Percentiles rank a stretch among this genome's conserved stretches.
Evolutionary conservation across 2,113 vertebrate genomes (phyloP).

Genomic region (Chunga burmeisteri): DNA sequence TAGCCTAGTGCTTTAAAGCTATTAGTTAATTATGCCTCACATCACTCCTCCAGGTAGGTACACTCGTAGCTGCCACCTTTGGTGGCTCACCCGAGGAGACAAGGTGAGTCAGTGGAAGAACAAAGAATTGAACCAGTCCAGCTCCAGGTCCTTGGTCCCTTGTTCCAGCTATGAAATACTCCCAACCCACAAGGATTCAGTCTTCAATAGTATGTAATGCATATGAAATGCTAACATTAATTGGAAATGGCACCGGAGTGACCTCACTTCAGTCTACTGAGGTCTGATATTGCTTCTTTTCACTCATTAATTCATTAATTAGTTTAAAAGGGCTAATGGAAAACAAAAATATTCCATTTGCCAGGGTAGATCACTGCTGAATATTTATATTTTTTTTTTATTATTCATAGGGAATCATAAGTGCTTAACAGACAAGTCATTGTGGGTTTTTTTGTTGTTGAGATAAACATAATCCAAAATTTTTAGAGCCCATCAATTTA

Average conservation of each 20-base stretch:
- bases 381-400: slow-evolving; percentile 63
- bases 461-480: neutral
- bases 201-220: slow-evolving; percentile 34
- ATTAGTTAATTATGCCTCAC: slow-evolving; percentile 22
- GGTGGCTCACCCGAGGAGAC: neutral
- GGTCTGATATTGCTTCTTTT: slow-evolving; percentile 58
- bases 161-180: neutral
- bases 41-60: neutral
- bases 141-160: neutral
- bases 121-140: neutral
- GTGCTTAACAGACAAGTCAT: slow-evolving; percentile 12
- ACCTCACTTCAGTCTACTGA: slow-evolving; percentile 52
- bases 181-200: slow-evolving; percentile 31
- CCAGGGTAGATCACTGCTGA: neutral
- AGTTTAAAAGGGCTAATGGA: slow-evolving; percentile 64
- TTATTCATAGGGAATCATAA: slow-evolving; percentile 25
- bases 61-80: neutral
- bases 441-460: neutral
- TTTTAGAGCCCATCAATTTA: neutral
- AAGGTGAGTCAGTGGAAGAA: neutral
- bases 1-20: neutral
- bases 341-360: slow-evolving; percentile 71
- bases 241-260: slow-evolving; percentile 46
- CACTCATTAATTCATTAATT: slow-evolving; percentile 68
- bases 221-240: slow-evolving; percentile 47